Evolutionary conservation across 2,888 invertebrate species (phyloP).

Genomic region (Drosophila nigricruria): DNA sequence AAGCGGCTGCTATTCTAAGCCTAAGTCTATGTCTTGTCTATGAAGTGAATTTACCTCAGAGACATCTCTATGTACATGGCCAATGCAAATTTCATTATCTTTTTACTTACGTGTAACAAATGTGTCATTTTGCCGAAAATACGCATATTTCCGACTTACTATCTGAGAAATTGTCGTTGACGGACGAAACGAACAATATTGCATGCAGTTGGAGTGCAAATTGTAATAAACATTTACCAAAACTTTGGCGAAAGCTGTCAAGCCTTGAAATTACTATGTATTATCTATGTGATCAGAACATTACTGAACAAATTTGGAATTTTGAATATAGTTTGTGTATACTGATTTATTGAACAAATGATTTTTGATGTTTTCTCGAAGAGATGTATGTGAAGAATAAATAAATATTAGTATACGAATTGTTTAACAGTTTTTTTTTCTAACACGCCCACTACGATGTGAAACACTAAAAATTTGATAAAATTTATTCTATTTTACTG

Average conservation of each 20-base stretch:
- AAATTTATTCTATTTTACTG: not conserved
- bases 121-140: constrained; percentile 63
- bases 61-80: not conserved
- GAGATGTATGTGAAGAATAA: constrained; percentile 18
- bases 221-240: constrained; percentile 30
- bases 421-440: not conserved
- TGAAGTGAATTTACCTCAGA: not conserved
- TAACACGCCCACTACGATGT: constrained; percentile 22
- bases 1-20: too few relatives aligned
- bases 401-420: constrained; percentile 26
- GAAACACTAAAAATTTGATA: not conserved
- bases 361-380: constrained; percentile 30
- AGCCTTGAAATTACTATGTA: constrained; percentile 4
- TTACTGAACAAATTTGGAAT: constrained; percentile 47
- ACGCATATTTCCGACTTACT: constrained; percentile 48
- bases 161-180: not conserved
- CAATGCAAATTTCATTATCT: not conserved
- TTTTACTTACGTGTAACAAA: constrained; percentile 60
- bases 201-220: not conserved
- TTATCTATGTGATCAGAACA: constrained; percentile 22
- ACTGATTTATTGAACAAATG: constrained; percentile 10
- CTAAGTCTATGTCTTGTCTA: too few relatives aligned
- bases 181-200: not conserved
- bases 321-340: constrained; percentile 19
- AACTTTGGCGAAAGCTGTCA: constrained; percentile 11